phyloP scores from a whole-genome alignment of 1,140 invertebrate genomes.

The Temnothorax longispinosus region DNA sequence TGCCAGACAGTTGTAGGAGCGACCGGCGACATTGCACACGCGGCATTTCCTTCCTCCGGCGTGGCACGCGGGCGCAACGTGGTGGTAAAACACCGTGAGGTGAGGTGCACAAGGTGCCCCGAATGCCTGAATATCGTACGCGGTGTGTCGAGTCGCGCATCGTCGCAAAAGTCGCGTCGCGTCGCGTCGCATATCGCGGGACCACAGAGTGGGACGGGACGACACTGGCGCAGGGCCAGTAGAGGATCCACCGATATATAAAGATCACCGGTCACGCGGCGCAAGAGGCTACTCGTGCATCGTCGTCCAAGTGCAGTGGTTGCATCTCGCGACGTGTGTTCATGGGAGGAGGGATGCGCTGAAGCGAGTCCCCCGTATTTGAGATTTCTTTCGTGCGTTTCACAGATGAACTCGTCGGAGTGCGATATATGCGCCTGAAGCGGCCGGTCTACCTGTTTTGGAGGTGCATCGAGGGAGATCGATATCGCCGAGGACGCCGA shows the following conservation, averaged over 20 bases:
- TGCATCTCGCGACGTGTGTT: constrained; percentile 43
- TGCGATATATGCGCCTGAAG: constrained; percentile 49
- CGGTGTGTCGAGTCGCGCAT: constrained; percentile 30
- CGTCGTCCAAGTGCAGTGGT: constrained; percentile 71
- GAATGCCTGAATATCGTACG: background rate
- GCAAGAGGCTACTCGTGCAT: constrained; percentile 66
- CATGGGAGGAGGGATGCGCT: background rate
- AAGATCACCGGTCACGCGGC: constrained; percentile 68
- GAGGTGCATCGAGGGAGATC: constrained; percentile 41
- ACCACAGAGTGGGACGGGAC: constrained; percentile 64
- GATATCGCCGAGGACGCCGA: constrained; percentile 13
- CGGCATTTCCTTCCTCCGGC: background rate
- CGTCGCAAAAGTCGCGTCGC: constrained; percentile 26
- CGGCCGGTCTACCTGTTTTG: background rate
- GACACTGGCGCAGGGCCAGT: constrained; percentile 71
- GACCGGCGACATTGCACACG: constrained; percentile 64
- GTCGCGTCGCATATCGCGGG: constrained; percentile 37
- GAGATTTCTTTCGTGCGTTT: background rate
- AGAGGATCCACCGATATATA: constrained; percentile 73
- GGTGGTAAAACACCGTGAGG: background rate
- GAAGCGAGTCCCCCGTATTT: constrained; percentile 11
- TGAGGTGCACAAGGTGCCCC: background rate
- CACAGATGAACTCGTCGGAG: constrained; percentile 20
- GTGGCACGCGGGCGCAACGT: background rate
- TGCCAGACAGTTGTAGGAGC: constrained; percentile 57